A percentile compares a stretch with the other conserved stretches of the same genome.
Conservation (phyloP, 2,888 invertebrate genomes). For the Spilarctia lutea region DNA sequence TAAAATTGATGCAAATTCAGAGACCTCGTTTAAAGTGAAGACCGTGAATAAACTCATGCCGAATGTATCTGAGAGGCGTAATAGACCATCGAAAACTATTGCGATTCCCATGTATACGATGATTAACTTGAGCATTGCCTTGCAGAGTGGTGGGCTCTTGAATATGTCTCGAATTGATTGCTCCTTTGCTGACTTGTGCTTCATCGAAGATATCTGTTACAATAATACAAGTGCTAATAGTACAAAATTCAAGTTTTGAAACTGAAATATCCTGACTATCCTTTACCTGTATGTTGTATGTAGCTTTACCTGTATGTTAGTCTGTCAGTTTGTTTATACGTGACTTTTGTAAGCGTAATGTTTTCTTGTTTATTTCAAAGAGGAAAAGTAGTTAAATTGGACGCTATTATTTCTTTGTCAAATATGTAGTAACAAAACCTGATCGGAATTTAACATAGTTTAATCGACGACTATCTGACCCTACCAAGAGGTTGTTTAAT, state of each 20-base stretch:
- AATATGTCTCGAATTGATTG: background rate
- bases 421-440: too few species aligned
- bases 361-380: too few species aligned
- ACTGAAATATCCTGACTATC: background rate
- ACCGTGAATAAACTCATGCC: slow-evolving; percentile 70
- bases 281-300: too few species aligned
- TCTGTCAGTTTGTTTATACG: too few species aligned
- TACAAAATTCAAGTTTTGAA: background rate
- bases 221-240: background rate
- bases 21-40: slow-evolving; percentile 65
- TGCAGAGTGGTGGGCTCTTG: background rate
- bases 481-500: too few species aligned
- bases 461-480: too few species aligned
- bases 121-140: background rate
- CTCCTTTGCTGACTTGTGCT: background rate
- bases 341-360: too few species aligned
- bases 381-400: background rate
- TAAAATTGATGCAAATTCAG: slow-evolving; percentile 62
- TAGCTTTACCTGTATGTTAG: too few species aligned
- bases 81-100: slow-evolving; percentile 66
- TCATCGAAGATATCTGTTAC: background rate
- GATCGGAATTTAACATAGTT: too few species aligned
- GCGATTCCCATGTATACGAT: slow-evolving; percentile 26
- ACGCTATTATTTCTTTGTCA: too few species aligned
- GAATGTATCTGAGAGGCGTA: slow-evolving; percentile 69